Evolutionary conservation across 2,113 vertebrate genomes (phyloP), one percentile per base, ranked within the genome.

Genomic region (Poicephalus meyeri): DNA sequence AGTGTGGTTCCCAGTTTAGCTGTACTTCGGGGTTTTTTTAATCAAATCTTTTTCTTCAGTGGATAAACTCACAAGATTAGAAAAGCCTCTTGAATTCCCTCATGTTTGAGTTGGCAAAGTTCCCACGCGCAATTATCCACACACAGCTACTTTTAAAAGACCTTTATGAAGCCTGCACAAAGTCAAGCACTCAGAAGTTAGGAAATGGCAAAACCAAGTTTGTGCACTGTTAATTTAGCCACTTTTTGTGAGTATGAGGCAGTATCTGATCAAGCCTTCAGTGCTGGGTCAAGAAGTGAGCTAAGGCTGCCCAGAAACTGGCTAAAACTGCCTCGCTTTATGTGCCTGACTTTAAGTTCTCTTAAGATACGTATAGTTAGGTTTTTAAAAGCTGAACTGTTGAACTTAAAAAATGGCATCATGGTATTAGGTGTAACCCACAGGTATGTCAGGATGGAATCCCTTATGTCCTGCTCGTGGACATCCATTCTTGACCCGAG

Each of bases 41-140:
- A 96, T 93, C 87, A 91, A 91, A 90, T 81, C 84, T 94, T 92
- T 95, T 95, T 89, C 81, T 94, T 96, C 39, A 60, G 76, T 87
- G 87, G 73, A 91, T 89, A 89, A 95, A 91, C 88, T 94, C 72
- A 73, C 84, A 89, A 89, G 91, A 95, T 95, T 87, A 95, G 93
- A 91, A 95, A 87, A 95, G 91, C 91, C 87, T 95, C 81, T 89
- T 93, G 95, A 95, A 89, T 72, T 94, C 94, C 92, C 94, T 95
- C 74, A 15, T 97, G 95, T 95, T 95, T 94, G 90, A 66, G 50
- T 94, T 97, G 96, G 95, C 96, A 65, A 13, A 46, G 44, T 44
- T 95, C 93, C 96, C 63, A 19, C 41, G 20, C 33, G 18, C 64
- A 65, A 82, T 97, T 95, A 92, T 80, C 70, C 80, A 53, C 70